Conservation (phyloP, 2,797 vertebrate species). For the Sebastes oblongus region DNA sequence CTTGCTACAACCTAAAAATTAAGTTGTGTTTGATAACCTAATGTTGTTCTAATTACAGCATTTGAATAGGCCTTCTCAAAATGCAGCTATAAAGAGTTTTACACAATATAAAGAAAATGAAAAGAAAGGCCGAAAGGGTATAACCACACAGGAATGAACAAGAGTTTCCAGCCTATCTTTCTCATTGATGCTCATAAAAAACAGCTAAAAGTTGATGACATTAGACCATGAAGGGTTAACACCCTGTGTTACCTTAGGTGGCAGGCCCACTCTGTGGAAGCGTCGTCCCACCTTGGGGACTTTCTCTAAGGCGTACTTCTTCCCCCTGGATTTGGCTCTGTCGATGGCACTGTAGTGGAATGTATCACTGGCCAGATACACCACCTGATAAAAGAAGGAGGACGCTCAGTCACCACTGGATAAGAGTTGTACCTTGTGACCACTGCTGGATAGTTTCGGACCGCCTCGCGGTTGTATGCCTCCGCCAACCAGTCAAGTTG, state of each 20-base stretch:
- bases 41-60: background rate
- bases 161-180: background rate
- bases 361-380: slow-evolving; percentile 94
- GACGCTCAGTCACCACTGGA: background rate
- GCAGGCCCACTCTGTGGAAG: slow-evolving; percentile 96
- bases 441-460: background rate
- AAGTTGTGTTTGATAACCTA: background rate
- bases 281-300: slow-evolving; percentile 95
- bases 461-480: too few species aligned
- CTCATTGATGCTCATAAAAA: background rate
- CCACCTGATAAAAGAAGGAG: slow-evolving; percentile 82
- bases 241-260: slow-evolving; percentile 89
- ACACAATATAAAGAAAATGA: background rate
- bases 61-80: background rate
- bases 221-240: too few species aligned
- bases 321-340: slow-evolving; percentile 95
- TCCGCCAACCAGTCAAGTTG: too few species aligned
- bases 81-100: background rate
- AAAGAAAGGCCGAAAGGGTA: background rate
- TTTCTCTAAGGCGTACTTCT: slow-evolving; percentile 97
- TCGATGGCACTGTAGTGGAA: slow-evolving; percentile 97
- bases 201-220: background rate
- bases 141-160: background rate
- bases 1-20: too few species aligned
- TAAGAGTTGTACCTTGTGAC: background rate